These are phyloP conservation scores for Melanargia galathea DNA, from an alignment of 2,888 invertebrate genomes.

Conservation along the genomic window DNA sequence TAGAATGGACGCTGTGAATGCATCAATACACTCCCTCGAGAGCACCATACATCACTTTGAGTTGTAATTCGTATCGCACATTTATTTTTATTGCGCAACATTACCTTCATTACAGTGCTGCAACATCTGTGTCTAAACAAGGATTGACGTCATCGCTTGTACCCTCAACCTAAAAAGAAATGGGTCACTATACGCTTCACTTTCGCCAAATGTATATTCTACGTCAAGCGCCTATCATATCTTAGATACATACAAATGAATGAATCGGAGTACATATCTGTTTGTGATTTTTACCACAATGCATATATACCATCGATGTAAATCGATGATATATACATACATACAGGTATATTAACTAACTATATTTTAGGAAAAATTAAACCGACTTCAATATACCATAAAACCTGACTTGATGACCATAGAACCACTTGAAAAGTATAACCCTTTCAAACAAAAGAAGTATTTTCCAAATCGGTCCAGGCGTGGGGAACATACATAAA, in stretches of 20 bases:
- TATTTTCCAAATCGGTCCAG: too few relatives aligned
- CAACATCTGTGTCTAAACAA: conserved; percentile 44
- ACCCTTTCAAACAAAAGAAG: too few relatives aligned
- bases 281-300: too few relatives aligned
- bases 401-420: too few relatives aligned
- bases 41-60: conserved; percentile 35
- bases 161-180: conserved; percentile 59
- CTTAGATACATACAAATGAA: conserved; percentile 24
- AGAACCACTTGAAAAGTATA: too few relatives aligned
- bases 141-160: conserved; percentile 69
- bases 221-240: conserved; percentile 60
- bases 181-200: conserved; percentile 65
- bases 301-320: too few relatives aligned
- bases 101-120: conserved; percentile 49
- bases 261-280: too few relatives aligned
- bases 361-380: too few relatives aligned
- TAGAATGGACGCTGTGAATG: conserved; percentile 37
- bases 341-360: too few relatives aligned
- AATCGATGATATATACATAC: too few relatives aligned
- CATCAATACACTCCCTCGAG: conserved; percentile 35
- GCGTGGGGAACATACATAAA: too few relatives aligned
- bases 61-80: conserved; percentile 42
- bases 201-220: conserved; percentile 52
- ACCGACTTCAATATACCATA: too few relatives aligned
- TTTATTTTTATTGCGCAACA: conserved; percentile 62